Evolutionary conservation across 1,140 invertebrate genomes (phyloP), one percentile per base, ranked within the genome.

Genomic region (Trichonephila inaurata): DNA sequence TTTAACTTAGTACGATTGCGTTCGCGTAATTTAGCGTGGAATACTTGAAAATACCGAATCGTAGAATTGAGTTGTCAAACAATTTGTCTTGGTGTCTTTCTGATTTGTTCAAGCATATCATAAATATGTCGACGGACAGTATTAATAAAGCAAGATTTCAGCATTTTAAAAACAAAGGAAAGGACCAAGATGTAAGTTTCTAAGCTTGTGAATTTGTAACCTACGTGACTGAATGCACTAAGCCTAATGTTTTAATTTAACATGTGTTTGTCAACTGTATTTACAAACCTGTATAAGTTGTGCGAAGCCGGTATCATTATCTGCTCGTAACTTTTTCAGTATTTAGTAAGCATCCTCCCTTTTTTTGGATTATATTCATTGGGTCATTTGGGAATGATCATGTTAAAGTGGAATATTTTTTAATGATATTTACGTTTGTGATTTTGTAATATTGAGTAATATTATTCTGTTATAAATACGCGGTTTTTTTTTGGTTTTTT

Each of bases 181-280:
- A 94, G 94, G 95, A 95, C 91, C 86, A 87, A 69, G 95, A 95
- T 98, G 92, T 94, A 82, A 94, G 92, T 94, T 77, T 40, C 7
- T 61, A 28, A 60, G 12, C 8, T 89, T 64, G 40, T 19, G 60
- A 24, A 58, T 44, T 40, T 83, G 18, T 83, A 19, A 21, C 21
- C 24, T 90, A 60, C 21, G n/a, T 33, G 58, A 51, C 28, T 87
- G 18, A 40, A 72, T 58, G 21, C 7, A 33, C 69, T 90, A 90
- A 90, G 90, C 90, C 81, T 92, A 83, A 92, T 66, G 81, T 44
- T 64, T 10, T 64, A 19, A 85, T 83, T 44, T 40, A 28, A 51
- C 58, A 77, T 92, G 24, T 21, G 61, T 62, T 58, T 28, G 64
- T 51, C 28, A 33, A 24, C 58, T 19, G 33, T n/a, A 62, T n/a